Evolutionary conservation across 2,113 vertebrate species (phyloP).

Genomic region (Cryptomyrus ogoouensis): DNA sequence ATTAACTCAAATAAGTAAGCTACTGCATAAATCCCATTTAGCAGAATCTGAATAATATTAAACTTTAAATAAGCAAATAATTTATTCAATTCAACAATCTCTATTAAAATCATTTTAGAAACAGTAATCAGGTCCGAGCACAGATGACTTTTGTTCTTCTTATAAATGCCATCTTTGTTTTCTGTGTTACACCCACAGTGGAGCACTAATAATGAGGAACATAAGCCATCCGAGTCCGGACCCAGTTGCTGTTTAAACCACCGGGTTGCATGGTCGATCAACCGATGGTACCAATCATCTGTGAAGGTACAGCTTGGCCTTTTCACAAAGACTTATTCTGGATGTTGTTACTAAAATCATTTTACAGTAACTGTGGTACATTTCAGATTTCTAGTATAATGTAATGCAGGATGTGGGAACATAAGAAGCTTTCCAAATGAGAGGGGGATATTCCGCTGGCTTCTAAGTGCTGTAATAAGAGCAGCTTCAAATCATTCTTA

Average conservation of each 20-base stretch:
- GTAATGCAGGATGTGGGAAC: not conserved
- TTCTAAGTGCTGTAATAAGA: not conserved
- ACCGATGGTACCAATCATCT: not conserved
- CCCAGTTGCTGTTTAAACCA: not conserved
- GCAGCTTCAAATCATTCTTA: not conserved
- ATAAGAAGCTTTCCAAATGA: not conserved
- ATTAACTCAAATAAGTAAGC: not conserved
- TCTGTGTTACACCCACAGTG: not conserved
- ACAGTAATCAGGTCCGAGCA: not conserved
- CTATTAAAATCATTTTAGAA: not conserved
- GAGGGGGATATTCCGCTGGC: not conserved
- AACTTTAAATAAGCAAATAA: not conserved
- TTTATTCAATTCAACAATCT: not conserved
- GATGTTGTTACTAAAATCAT: not conserved
- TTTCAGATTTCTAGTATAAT: not conserved
- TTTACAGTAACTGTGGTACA: not conserved
- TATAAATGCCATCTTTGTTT: not conserved
- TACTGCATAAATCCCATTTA: not conserved
- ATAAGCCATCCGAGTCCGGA: not conserved
- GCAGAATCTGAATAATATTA: not conserved
- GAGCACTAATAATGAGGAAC: not conserved
- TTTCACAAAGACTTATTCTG: not conserved
- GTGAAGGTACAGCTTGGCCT: not conserved
- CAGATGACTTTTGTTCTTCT: not conserved
- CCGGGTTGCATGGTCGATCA: not conserved